Conservation (phyloP, 2,797 vertebrate genomes). For the Taeniopygia guttata region DNA sequence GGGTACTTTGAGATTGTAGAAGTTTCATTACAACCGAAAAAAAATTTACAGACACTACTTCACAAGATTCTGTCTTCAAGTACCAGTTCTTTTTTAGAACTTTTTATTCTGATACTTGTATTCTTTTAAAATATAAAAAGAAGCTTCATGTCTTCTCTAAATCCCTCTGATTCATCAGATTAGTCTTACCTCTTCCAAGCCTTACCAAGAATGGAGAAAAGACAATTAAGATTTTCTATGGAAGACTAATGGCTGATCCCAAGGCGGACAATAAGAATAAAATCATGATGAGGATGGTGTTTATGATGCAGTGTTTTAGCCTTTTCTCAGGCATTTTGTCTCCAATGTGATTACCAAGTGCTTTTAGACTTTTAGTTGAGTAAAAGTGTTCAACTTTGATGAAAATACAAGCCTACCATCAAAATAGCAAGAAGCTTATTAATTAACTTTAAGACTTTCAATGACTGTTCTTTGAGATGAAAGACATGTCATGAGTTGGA, state of each 20-base stretch:
- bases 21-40: neutral
- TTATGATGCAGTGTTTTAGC: neutral
- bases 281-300: neutral
- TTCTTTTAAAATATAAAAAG: neutral
- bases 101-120: neutral
- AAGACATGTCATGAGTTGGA: neutral
- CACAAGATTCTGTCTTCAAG: neutral
- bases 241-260: neutral
- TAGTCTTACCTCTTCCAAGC: neutral
- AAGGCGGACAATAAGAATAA: neutral
- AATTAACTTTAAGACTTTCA: conserved; percentile 1
- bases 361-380: neutral
- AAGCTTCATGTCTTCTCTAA: neutral
- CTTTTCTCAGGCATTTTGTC: neutral
- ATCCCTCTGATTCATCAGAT: neutral
- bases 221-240: neutral
- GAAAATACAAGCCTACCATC: neutral
- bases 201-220: neutral
- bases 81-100: neutral
- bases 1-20: neutral
- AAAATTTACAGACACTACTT: neutral
- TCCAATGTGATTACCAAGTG: neutral
- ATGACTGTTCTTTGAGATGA: neutral
- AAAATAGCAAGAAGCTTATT: neutral
- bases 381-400: fast-evolving